These are phyloP conservation scores for Eubucco bourcierii DNA, from an alignment of 2,113 vertebrate genomes.

Conservation along the genomic window DNA sequence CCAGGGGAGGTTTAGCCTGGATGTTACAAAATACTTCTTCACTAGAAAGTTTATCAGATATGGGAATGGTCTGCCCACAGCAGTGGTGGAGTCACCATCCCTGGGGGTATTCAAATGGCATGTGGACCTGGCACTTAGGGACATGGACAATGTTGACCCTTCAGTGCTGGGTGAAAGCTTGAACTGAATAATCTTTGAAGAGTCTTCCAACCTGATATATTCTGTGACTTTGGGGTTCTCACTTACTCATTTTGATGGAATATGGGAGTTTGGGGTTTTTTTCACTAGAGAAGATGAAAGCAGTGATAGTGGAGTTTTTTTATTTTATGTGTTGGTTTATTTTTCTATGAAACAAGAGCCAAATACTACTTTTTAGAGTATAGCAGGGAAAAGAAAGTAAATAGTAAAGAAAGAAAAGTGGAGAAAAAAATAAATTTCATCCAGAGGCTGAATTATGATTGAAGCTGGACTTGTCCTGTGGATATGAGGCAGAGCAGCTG, in stretches of 20 bases:
- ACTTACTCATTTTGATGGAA: neutral
- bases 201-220: too few relatives aligned
- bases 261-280: neutral
- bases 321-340: neutral
- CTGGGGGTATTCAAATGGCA: too few relatives aligned
- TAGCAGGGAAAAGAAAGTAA: neutral
- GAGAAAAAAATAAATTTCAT: neutral
- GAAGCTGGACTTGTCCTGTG: neutral
- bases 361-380: neutral
- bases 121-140: too few relatives aligned
- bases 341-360: neutral
- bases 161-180: too few relatives aligned
- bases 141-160: too few relatives aligned
- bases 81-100: too few relatives aligned
- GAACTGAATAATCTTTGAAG: too few relatives aligned
- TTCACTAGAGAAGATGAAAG: neutral
- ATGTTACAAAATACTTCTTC: too few relatives aligned
- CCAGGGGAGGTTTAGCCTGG: too few relatives aligned
- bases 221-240: too few relatives aligned
- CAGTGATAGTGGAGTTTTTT: fast-evolving
- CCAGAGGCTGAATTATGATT: neutral
- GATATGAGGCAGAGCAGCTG: neutral
- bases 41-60: too few relatives aligned
- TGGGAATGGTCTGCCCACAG: too few relatives aligned
- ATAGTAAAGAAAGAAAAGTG: neutral